These are phyloP conservation scores for Etheostoma cragini DNA, from an alignment of 2,113 vertebrate species.

Conservation along the genomic window DNA sequence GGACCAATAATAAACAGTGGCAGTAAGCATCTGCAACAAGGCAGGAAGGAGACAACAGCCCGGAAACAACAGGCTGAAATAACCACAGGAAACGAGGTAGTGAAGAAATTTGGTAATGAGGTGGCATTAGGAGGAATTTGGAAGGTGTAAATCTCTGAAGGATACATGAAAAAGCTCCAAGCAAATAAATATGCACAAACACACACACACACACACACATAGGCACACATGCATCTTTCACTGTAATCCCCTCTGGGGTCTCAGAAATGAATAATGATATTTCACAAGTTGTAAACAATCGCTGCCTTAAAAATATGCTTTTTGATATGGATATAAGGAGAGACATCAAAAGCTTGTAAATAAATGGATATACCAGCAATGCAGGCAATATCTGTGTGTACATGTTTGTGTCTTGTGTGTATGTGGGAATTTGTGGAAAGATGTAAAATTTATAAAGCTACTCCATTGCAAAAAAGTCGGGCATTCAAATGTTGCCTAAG, in stretches of 20 bases:
- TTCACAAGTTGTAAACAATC: constrained; percentile 54
- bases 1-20: constrained; percentile 45
- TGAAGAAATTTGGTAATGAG: constrained; percentile 55
- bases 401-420: constrained; percentile 3
- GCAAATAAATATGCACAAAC: constrained; percentile 61
- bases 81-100: constrained; percentile 43
- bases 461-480: no score
- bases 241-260: constrained; percentile 21
- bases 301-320: constrained; percentile 19
- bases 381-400: not conserved
- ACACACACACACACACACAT: not conserved
- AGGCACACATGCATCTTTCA: constrained; percentile 33
- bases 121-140: constrained; percentile 39
- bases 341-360: constrained; percentile 39
- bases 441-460: not conserved
- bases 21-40: constrained; percentile 26
- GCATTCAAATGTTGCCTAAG: not conserved
- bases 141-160: constrained; percentile 48
- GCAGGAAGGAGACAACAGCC: constrained; percentile 24
- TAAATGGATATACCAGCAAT: constrained; percentile 10
- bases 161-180: constrained; percentile 56
- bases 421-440: not conserved
- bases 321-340: constrained; percentile 25
- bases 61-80: constrained; percentile 25
- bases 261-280: constrained; percentile 35